A percentile compares a stretch with the other conserved stretches of the same genome.
Evolutionary conservation across 2,113 vertebrate species (phyloP).

Genomic region (Paedocypris sp.): DNA sequence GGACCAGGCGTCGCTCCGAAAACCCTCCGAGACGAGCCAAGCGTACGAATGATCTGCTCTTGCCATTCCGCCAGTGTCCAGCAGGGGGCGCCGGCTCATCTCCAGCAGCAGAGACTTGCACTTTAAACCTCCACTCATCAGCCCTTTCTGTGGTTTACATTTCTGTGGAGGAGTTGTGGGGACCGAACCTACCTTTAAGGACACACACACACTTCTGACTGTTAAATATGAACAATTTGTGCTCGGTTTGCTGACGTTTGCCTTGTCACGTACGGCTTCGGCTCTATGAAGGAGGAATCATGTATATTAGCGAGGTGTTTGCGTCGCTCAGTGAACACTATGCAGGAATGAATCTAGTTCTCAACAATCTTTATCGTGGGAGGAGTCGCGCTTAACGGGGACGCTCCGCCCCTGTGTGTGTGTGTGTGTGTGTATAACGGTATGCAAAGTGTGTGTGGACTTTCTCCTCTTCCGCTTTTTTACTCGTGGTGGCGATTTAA

Average conservation of each 20-base stretch:
- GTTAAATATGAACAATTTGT: conserved; percentile 62
- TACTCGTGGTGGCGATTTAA: no score
- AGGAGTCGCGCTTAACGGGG: no score
- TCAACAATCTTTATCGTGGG: conserved; percentile 24
- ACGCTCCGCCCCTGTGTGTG: no score
- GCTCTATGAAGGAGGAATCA: conserved; percentile 37
- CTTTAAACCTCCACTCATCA: conserved; percentile 64
- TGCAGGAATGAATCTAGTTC: conserved; percentile 30
- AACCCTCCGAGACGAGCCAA: conserved; percentile 17
- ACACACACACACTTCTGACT: conserved; percentile 64
- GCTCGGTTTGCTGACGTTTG: conserved; percentile 58
- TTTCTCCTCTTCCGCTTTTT: no score
- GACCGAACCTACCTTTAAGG: conserved; percentile 73
- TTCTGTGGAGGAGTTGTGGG: conserved; percentile 59
- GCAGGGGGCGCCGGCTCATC: conserved; percentile 43
- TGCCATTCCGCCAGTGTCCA: conserved; percentile 38
- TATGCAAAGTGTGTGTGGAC: no score
- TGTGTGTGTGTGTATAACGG: no score
- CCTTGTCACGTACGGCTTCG: conserved; percentile 54
- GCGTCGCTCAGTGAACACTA: conserved; percentile 26
- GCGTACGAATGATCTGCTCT: conserved; percentile 24
- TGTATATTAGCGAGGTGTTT: conserved; percentile 17
- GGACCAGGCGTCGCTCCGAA: conserved; percentile 17
- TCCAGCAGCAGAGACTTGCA: conserved; percentile 67
- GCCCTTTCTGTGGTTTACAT: conserved; percentile 65